Evolutionary conservation across 2,797 vertebrate species (phyloP), one percentile per base, ranked within the genome.

Genomic region (Zalophus californianus): DNA sequence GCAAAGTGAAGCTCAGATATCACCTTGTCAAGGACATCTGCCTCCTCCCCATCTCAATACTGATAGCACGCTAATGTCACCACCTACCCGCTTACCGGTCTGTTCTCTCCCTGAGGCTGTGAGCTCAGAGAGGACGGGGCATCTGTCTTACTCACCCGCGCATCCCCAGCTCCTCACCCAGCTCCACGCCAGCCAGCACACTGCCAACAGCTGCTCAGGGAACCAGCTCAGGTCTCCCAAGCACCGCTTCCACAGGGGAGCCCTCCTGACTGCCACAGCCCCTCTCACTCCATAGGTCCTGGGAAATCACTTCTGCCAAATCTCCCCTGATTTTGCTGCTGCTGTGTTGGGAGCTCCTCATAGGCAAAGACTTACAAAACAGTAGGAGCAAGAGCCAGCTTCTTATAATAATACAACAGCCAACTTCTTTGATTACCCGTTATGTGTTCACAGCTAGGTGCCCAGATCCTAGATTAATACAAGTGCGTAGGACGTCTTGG

Each of bases 301-400:
- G 35, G 54, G 23, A 48, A n/a, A 27, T 64, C n/a, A 64, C 44
- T 52, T 73, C 94, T 83, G 60, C 82, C 58, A 68, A 66, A 62
- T 35, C 15, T 58, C 25, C 44, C 21, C 21, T 38, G 48, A 93
- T 82, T 91, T 41, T 52, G 62, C 27, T 54, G 62, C 27, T 54
- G 32, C 48, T 25, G 0, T 32, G 27, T 44, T 25, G 32, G 60
- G 32, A 84, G 50, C 29, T 56, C 73, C 32, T 48, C 14, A 25
- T 91, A 48, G 48, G 25, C 88, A 90, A 72, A 95, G 72, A 54
- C 27, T 72, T 60, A 48, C 48, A 77, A 58, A 78, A 48, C 68
- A 44, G 56, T 29, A 87, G 82, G 85, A 85, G 64, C 84, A 84
- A 95, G 16, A 62, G 35, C 75, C 73, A 86, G 72, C 48, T 88